A percentile compares a stretch with the other conserved stretches of the same genome.
Evolutionary conservation across 2,797 vertebrate species (phyloP).

Genomic region (Hippocampus kuda): DNA sequence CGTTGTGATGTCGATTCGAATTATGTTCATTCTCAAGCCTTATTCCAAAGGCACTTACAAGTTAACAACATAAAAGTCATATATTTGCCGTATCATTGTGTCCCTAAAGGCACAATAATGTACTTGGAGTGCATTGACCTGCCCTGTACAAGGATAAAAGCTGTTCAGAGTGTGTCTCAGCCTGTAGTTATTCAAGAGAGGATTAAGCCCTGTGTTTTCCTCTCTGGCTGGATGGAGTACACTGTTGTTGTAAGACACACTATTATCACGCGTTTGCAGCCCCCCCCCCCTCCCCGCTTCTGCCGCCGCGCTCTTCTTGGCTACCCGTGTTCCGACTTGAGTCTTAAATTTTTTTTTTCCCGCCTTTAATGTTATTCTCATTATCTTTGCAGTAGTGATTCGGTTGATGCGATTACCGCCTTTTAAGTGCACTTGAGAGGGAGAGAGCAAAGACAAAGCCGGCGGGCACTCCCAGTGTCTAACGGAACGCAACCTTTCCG

Average conservation of each 20-base stretch:
- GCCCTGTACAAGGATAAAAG: slow-evolving; percentile 18
- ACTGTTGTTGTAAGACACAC: slow-evolving; percentile 38
- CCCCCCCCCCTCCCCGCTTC: slow-evolving; percentile 25
- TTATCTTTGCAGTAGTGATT: slow-evolving; percentile 43
- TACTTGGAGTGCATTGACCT: slow-evolving; percentile 20
- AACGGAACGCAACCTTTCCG: not conserved
- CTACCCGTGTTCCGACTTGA: slow-evolving; percentile 35
- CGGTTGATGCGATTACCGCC: slow-evolving; percentile 36
- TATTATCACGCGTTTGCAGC: slow-evolving; percentile 43
- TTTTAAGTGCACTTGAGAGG: slow-evolving; percentile 41
- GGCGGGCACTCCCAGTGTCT: slow-evolving; percentile 28
- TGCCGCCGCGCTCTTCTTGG: slow-evolving; percentile 22
- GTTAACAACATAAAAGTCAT: not conserved
- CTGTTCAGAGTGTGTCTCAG: slow-evolving; percentile 33
- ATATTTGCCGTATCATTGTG: not conserved
- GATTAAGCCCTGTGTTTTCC: slow-evolving; percentile 47
- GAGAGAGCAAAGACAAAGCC: slow-evolving; percentile 25
- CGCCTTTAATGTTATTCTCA: slow-evolving; percentile 22
- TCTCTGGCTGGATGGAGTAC: slow-evolving; percentile 32
- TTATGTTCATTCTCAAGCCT: too few relatives aligned
- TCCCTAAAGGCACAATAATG: not conserved
- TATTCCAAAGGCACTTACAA: not conserved
- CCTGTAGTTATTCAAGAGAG: slow-evolving; percentile 55
- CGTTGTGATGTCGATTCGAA: too few relatives aligned
- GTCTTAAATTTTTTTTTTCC: not conserved